Conservation (phyloP, 2,797 vertebrate genomes). For the Aeoliscus strigatus region DNA sequence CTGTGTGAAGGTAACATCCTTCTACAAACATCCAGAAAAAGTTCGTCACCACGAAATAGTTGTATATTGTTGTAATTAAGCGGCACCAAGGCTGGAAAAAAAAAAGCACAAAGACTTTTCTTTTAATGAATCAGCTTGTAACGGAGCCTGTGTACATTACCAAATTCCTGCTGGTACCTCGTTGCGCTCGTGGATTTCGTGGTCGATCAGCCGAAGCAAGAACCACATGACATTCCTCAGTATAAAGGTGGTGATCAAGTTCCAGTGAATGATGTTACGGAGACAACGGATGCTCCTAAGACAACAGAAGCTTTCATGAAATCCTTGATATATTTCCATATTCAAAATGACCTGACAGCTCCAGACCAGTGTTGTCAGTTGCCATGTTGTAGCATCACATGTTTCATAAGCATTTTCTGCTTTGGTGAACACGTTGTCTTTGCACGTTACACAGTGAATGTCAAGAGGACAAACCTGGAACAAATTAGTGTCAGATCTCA, state of each 20-base stretch:
- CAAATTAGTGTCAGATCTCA: too few relatives aligned
- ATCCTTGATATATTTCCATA: conserved; percentile 1
- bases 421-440: too few relatives aligned
- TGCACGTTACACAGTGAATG: too few relatives aligned
- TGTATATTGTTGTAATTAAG: conserved; percentile 92
- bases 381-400: too few relatives aligned
- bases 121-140: too few relatives aligned
- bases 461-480: too few relatives aligned
- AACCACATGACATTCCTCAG: conserved; percentile 95
- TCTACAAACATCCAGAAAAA: conserved; percentile 99
- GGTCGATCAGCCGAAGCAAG: conserved; percentile 92
- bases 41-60: conserved; percentile 98
- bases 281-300: conserved; percentile 98
- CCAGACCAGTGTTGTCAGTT: too few relatives aligned
- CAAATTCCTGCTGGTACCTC: conserved; percentile 73
- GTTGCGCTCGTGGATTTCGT: conserved; percentile 92
- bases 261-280: conserved; percentile 98
- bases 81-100: conserved; percentile 90
- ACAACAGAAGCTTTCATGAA: conserved; percentile 1
- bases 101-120: too few relatives aligned
- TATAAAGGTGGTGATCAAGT: conserved; percentile 95
- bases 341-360: too few relatives aligned
- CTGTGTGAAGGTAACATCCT: conserved; percentile 96
- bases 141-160: too few relatives aligned
- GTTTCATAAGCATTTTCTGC: too few relatives aligned